Conservation (phyloP, 2,888 invertebrate genomes). For the Ptychoptera contaminata region DNA sequence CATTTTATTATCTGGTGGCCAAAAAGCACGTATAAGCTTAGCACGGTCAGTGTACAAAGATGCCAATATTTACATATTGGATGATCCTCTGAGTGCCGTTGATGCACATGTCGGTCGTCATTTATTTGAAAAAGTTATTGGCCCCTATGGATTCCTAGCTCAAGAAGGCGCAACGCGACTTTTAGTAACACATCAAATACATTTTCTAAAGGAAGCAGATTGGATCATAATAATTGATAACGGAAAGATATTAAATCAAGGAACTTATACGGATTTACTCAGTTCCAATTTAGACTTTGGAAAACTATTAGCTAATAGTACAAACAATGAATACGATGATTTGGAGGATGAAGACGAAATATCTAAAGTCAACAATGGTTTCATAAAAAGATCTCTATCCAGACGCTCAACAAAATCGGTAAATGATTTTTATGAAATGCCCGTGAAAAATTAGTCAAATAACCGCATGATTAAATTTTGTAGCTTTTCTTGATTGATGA, state of each 20-base stretch:
- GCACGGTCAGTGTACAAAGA: slow-evolving; percentile 76
- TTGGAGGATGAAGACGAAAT: too few species aligned
- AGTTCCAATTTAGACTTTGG: slow-evolving; percentile 36
- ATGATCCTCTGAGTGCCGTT: slow-evolving; percentile 88
- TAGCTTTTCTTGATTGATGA: too few species aligned
- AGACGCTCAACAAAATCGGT: too few species aligned
- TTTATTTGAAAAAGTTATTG: slow-evolving; percentile 60
- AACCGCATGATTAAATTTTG: too few species aligned
- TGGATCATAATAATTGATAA: slow-evolving; percentile 44
- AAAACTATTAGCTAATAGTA: slow-evolving; percentile 25
- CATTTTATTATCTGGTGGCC: slow-evolving; percentile 69
- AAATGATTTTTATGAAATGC: too few species aligned
- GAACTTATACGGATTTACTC: slow-evolving; percentile 34
- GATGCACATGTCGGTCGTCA: slow-evolving; percentile 82
- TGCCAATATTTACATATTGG: slow-evolving; percentile 73
- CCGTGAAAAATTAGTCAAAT: too few species aligned
- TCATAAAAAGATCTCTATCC: too few species aligned
- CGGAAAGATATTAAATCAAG: slow-evolving; percentile 30
- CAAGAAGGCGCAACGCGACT: slow-evolving; percentile 44
- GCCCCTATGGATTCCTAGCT: slow-evolving; percentile 32
- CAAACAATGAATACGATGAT: slow-evolving; percentile 14
- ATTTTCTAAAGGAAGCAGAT: slow-evolving; percentile 47
- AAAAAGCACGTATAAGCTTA: slow-evolving; percentile 75
- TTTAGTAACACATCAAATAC: slow-evolving; percentile 68
- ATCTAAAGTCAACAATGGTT: too few species aligned